Base-by-base conservation (phyloP, 2,113 vertebrate species). In the Cairina moschata region DNA sequence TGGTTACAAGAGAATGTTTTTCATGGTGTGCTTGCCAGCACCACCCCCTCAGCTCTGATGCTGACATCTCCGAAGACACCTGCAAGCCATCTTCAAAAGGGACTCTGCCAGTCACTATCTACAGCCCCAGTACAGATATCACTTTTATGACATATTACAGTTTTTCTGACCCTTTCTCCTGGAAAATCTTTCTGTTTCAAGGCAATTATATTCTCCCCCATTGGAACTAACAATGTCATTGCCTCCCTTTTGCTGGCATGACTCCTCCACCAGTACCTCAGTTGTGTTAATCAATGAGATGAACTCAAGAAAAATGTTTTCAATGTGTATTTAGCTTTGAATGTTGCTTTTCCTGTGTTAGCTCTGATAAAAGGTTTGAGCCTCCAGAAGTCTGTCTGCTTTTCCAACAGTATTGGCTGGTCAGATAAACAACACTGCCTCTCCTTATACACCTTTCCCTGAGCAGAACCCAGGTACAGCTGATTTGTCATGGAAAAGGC, bases 401-500 rank as follows among this genome's bases (percentile, higher is more conserved):
- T 74, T 83, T 84, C 28, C 46, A 77, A 55, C 8, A 8, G 6
- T 77, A 68, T 60, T 42, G 90, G 44, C 65, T 63, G 34, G 44
- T 60, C 54, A 40, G 18, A 60, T 2, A 31, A 31, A 58, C 1
- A 31, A 31, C 31, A 60, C 0, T 48, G 26, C 52, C 32, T 56
- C 56, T 93, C 46, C 48, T 63, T 42, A 50, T 8, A 36, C 58
- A 95, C 91, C 80, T 89, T 86, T 91, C 12, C 48, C 34, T 36
- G 59, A 10, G 48, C 17, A 0, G 38, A 72, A 54, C 11, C 44
- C 89, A 93, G 94, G 94, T 92, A 50, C 71, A 82, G 81, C 46
- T 34, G 74, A 56, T 78, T 72, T 92, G 77, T 76, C 84, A 76
- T 1, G 21, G 91, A 84, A 75, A 91, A 97, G 78, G 94, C 95